Conservation (phyloP, 2,113 vertebrate species). For the Poicephalus gulielmi region DNA sequence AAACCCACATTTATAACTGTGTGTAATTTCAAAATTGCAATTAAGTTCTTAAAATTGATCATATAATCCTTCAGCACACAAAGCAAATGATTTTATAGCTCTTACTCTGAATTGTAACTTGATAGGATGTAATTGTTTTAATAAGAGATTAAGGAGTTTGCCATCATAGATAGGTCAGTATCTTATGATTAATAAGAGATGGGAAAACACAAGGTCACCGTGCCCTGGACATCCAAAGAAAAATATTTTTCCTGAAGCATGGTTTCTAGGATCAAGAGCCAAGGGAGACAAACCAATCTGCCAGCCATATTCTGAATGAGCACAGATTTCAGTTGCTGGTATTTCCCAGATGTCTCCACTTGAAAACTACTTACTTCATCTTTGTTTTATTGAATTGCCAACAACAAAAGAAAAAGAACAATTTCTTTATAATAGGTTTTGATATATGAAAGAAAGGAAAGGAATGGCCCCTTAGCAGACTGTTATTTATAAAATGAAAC, state of each 20-base stretch:
- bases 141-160: neutral
- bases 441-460: constrained; percentile 39
- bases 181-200: neutral
- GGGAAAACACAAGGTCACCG: neutral
- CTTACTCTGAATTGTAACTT: neutral
- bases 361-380: constrained; percentile 1
- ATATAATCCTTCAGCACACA: neutral
- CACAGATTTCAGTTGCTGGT: neutral
- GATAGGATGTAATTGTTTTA: neutral
- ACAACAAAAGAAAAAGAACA: constrained; percentile 7
- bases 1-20: neutral
- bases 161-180: neutral
- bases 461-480: constrained; percentile 54
- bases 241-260: neutral
- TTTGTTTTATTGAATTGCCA: constrained; percentile 40
- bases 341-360: constrained; percentile 35
- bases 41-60: neutral
- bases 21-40: neutral
- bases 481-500: constrained; percentile 39
- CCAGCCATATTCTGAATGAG: neutral
- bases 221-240: neutral
- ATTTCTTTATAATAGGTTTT: constrained; percentile 23
- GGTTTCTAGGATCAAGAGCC: constrained; percentile 22
- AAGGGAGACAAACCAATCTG: neutral
- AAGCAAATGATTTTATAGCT: neutral